These are phyloP conservation scores for Coregonus clupeaformis DNA, from an alignment of 2,113 vertebrate genomes.

Conservation along the genomic window DNA sequence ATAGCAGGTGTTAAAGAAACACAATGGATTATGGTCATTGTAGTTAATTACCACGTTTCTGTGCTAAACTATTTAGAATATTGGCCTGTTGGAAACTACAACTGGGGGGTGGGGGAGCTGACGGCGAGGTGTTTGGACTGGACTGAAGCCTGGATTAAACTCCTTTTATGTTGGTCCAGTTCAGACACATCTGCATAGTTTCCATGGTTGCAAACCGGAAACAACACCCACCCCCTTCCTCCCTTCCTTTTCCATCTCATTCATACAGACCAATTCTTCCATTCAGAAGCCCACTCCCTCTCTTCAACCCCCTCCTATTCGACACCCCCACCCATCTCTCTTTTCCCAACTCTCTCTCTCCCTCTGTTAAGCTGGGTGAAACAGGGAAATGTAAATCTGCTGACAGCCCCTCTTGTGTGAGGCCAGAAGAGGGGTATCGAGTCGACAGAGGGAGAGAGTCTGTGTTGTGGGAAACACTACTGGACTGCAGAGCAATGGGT, in stretches of 20 bases:
- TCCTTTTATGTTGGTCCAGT: slow-evolving; percentile 39
- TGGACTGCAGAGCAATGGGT: neutral
- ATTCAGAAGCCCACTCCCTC: slow-evolving; percentile 17
- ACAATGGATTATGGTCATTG: too few species aligned
- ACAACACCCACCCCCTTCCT: slow-evolving; percentile 19
- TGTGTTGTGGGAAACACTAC: neutral
- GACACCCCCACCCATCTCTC: neutral
- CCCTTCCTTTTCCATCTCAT: slow-evolving; percentile 14
- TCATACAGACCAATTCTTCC: slow-evolving; percentile 27
- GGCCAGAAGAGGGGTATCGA: slow-evolving; percentile 19
- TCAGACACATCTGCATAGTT: slow-evolving; percentile 44
- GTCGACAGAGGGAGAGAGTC: neutral
- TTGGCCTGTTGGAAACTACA: too few species aligned
- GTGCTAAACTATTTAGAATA: too few species aligned
- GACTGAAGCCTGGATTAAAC: slow-evolving; percentile 20
- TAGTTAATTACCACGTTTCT: too few species aligned
- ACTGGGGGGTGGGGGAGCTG: neutral
- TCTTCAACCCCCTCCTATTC: slow-evolving; percentile 8
- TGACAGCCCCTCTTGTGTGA: slow-evolving; percentile 49
- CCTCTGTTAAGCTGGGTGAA: slow-evolving; percentile 36
- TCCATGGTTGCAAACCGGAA: slow-evolving; percentile 48
- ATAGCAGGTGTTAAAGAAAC: too few species aligned
- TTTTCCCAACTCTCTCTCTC: slow-evolving; percentile 18
- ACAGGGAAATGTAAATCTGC: slow-evolving; percentile 47
- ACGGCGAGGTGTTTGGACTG: slow-evolving; percentile 30